Conservation (phyloP, 2,113 vertebrate genomes). For the Phocoena phocoena region DNA sequence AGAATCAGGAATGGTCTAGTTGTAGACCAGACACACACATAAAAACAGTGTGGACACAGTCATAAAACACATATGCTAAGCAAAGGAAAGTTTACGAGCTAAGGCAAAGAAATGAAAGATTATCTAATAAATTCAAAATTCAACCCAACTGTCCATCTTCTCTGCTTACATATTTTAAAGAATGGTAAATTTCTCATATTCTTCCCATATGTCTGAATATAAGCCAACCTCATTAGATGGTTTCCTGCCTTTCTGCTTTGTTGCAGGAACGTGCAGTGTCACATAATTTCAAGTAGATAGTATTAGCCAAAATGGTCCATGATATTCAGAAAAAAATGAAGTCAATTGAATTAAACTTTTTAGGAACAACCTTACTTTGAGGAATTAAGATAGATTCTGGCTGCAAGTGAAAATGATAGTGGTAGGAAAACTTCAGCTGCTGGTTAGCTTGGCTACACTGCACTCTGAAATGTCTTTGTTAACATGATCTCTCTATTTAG, state of each 20-base stretch:
- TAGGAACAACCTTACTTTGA: background rate
- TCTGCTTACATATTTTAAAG: background rate
- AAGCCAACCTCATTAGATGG: background rate
- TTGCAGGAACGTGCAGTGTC: background rate
- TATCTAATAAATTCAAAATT: background rate
- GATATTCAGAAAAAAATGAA: background rate
- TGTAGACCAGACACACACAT: constrained; percentile 3
- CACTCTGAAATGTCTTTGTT: constrained; percentile 23
- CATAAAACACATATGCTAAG: background rate
- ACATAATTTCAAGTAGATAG: background rate
- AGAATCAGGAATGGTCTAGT: constrained; percentile 48
- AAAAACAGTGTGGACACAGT: background rate
- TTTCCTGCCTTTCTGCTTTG: background rate
- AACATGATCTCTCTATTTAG: constrained; percentile 61
- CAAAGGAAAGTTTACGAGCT: background rate
- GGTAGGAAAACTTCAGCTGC: background rate
- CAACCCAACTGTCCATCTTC: background rate
- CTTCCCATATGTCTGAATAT: background rate
- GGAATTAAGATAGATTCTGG: background rate
- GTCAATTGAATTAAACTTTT: background rate
- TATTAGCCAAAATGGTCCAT: background rate
- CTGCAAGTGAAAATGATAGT: background rate
- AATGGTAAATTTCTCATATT: background rate
- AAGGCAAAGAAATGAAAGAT: background rate
- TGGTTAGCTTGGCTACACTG: constrained; percentile 3